Evolutionary conservation across 2,888 invertebrate species (phyloP), one percentile per base, ranked within the genome.

Genomic region (Loripinus fragilis): DNA sequence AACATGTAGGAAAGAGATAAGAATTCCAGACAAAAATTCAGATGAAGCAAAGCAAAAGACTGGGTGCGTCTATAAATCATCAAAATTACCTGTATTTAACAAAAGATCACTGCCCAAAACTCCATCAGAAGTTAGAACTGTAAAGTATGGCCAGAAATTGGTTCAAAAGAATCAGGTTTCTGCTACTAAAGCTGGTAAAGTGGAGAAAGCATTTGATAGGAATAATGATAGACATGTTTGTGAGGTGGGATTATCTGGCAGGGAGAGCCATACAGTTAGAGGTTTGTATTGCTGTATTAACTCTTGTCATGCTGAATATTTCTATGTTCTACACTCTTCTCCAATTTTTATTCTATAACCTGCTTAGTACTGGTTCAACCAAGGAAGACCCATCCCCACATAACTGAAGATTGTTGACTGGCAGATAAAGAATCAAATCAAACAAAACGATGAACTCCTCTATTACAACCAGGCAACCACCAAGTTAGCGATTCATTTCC

Each of bases 41-140:
- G 45, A 12, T 15, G 45, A 20, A 17, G 8, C 45, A 5, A 17
- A 45, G 3, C 10, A 12, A 20, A 20, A 20, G n/a, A 45, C 17
- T 45, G n/a, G 50, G 5, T 7, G 15, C n/a, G 52, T 15, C 15
- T 3, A 60, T 7, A 60, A 60, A 20, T 60, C 60, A 5, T 60
- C 60, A 15, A 60, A 60, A 33, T 33, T 60, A 20, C 60, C 60
- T 8, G 10, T 60, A 20, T 60, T 17, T 60, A 28, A 60, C 12
- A 79, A 78, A 15, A 70, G 83, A 41, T 77, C 80, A 55, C 64
- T 83, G 15, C 83, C 83, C 0, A 67, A 28, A 45, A 74, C 83
- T 20, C 83, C 83, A 7, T 30, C 55, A 28, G 60, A 80, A 48
- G 48, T 71, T 7, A 69, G 83, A 30, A 76, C 55, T 28, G 48